Base-by-base conservation (phyloP, 2,113 vertebrate genomes). In the Bagarius yarrelli region DNA sequence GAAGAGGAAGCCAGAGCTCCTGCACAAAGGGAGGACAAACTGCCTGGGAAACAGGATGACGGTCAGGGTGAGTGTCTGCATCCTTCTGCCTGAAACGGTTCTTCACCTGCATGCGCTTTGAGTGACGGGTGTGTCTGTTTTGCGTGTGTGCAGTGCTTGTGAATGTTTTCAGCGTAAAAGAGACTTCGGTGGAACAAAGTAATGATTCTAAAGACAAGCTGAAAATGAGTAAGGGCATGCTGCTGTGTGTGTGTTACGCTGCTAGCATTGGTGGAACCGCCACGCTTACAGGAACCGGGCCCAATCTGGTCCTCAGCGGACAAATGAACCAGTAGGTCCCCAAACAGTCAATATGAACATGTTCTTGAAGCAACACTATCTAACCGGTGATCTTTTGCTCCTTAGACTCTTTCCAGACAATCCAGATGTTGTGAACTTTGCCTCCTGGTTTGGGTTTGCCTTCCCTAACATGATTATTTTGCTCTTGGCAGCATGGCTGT, bases 191-290 rank as follows among this genome's bases (percentile, higher is more conserved):
- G 47, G 79, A 85, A 47, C 4, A 56, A 85, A 83, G 0, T 53
- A 85, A 11, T 4, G 86, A 91, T 4, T 79, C 64, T 36, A 85
- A 85, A 78, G 87, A 86, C 63, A 88, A 16, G 83, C 91, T 86
- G 76, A 89, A 0, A 21, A 79, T 94, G 74, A 90, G 89, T 83
- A 98, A 97, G 87, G 96, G 95, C n/a, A 92, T 99, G 90, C 94
- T 93, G 2, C 91, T 99, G 40, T 93, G 94, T 2, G 87, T 99
- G 0, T 97, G 96, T 85, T 99, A 99, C 0, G 92, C 98, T 0
- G 97, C 98, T 64, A 99, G 96, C 91, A 98, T 99, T 1, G 98
- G 98, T 2, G 98, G 98, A 64, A 98, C 95, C 0, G 96, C 96
- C 27, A 99, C 98, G 0, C 91, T 99, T 73, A 99, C 97, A 0